Evolutionary conservation across 2,113 vertebrate genomes (phyloP), one percentile per base, ranked within the genome.

Genomic region (Diphyllodes magnificus): DNA sequence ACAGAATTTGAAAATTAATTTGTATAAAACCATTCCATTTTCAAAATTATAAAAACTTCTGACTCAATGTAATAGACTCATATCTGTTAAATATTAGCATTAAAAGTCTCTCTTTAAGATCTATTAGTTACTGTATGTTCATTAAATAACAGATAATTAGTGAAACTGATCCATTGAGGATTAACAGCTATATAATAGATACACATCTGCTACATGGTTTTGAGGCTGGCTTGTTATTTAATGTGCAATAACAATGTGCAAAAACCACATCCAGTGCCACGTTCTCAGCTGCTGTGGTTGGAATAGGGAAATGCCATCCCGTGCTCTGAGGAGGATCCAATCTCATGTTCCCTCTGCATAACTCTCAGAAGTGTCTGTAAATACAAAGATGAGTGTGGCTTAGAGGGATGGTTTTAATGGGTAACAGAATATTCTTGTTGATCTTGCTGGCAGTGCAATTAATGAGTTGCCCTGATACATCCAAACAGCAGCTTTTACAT

Each of bases 81-180:
- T 93, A 39, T 40, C n/a, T 81, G 37, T 89, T 93, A 85, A 95
- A 87, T 78, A 87, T 86, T 93, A 81, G 28, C 71, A 59, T 49
- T 90, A 80, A 68, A 86, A 70, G 28, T 88, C 33, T 91, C 33
- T 84, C 54, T 86, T 90, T 54, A 84, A 92, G 83, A 93, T 96
- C 93, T 93, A 13, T 76, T 95, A 80, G 79, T 96, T 96, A 95
- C 94, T 96, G 39, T 86, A 86, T 91, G 40, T 87, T 97, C 94
- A 87, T 96, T 95, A 95, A 97, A 88, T 95, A 81, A 61, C 92
- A 95, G 87, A 68, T 87, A 78, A 95, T 97, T 73, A 93, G 81
- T 85, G 71, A 86, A 94, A 50, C 91, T 66, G 33, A 91, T 51
- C 83, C 78, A 21, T 44, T 78, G 86, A 87, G 92, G 69, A 96